A percentile compares a stretch with the other conserved stretches of the same genome.
Evolutionary conservation across 2,113 vertebrate species (phyloP).

Genomic region (Tyrannus savana): DNA sequence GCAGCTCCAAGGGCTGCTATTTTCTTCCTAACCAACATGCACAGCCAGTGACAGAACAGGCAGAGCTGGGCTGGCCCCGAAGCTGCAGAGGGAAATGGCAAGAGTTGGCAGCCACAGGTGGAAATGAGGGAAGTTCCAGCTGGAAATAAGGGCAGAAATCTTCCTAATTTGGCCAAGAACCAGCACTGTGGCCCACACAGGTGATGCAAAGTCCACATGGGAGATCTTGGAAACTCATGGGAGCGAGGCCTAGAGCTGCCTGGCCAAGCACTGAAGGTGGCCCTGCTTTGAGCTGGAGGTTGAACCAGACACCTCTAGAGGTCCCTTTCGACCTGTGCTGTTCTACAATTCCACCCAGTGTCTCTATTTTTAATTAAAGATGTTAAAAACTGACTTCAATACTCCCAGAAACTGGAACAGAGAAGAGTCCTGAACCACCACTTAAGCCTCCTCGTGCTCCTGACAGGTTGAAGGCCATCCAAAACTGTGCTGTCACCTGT

Average conservation of each 20-base stretch:
- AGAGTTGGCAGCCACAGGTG: not conserved
- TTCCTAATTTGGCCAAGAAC: not conserved
- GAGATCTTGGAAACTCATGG: accelerated
- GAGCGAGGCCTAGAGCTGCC: accelerated
- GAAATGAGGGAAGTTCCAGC: not conserved
- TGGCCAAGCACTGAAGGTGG: not conserved
- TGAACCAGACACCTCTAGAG: not conserved
- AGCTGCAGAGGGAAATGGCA: not conserved
- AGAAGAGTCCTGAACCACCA: not conserved
- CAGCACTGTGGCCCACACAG: not conserved
- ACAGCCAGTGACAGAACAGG: not conserved
- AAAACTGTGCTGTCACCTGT: not conserved
- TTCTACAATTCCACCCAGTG: not conserved
- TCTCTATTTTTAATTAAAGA: not conserved
- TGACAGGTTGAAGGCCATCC: not conserved
- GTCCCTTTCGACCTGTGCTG: not conserved
- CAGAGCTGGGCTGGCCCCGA: not conserved
- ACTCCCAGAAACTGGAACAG: not conserved
- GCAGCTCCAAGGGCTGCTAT: not conserved
- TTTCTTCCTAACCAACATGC: not conserved
- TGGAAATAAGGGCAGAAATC: not conserved
- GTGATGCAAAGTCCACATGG: not conserved
- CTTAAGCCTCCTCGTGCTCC: not conserved
- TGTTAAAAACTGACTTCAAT: not conserved
- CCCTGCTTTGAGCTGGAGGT: not conserved